Evolutionary conservation across 2,888 invertebrate genomes (phyloP).

Genomic region (Venustoraphidia nigricollis): DNA sequence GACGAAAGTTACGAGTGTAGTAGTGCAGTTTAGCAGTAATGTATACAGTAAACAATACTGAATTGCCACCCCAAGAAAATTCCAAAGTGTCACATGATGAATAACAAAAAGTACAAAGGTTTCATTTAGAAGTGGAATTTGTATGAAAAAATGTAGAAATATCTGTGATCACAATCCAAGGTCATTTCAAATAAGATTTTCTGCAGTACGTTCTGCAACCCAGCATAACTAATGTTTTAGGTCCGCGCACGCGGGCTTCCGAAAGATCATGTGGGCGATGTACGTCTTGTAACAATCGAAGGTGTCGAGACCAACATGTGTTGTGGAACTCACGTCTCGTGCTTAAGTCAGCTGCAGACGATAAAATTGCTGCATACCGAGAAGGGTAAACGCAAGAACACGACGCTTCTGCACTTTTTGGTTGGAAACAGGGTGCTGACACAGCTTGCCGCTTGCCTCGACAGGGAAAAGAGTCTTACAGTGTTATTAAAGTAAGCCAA

Average conservation of each 20-base stretch:
- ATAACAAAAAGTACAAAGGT: no score
- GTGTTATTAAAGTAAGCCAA: constrained; percentile 50
- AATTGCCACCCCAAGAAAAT: no score
- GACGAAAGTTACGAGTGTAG: no score
- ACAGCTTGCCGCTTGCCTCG: constrained; percentile 41
- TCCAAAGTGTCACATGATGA: no score
- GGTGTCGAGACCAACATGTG: constrained; percentile 70
- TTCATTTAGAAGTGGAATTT: no score
- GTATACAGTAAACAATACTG: no score
- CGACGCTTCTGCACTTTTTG: constrained; percentile 49
- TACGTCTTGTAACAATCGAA: constrained; percentile 62
- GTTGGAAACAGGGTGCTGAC: constrained; percentile 53
- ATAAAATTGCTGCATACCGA: constrained; percentile 52
- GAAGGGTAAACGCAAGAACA: constrained; percentile 53
- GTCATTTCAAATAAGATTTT: no score
- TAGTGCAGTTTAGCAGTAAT: no score
- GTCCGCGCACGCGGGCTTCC: constrained; percentile 59
- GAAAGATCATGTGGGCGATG: constrained; percentile 59
- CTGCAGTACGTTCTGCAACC: no score
- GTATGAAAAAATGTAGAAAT: no score
- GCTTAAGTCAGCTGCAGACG: constrained; percentile 50
- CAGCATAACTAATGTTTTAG: constrained; percentile 22
- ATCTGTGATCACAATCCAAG: no score
- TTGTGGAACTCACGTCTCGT: constrained; percentile 75
- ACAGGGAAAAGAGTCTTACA: constrained; percentile 53